Evolutionary conservation across 2,113 vertebrate species (phyloP).

Genomic region (Odocoileus hemionus): DNA sequence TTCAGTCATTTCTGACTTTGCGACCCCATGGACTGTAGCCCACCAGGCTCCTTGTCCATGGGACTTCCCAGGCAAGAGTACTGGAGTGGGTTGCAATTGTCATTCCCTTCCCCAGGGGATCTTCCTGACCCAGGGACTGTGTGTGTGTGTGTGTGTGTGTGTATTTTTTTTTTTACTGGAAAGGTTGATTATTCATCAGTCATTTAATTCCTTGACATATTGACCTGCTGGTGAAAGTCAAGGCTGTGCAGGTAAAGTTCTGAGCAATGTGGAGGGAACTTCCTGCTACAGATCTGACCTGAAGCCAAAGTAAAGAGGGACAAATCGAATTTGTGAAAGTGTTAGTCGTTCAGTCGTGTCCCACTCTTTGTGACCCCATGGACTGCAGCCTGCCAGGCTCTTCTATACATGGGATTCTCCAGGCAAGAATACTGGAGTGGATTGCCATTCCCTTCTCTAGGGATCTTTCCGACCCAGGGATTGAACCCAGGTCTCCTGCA

Average conservation of each 20-base stretch:
- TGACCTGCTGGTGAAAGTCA: background rate
- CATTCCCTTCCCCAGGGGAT: background rate
- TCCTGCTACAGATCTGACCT: background rate
- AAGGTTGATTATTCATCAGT: background rate
- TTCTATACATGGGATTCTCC: background rate
- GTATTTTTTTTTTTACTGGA: background rate
- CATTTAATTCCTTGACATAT: background rate
- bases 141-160: too few species aligned
- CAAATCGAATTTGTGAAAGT: background rate
- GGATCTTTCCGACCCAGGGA: background rate
- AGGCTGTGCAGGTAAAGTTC: background rate
- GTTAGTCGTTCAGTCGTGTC: background rate
- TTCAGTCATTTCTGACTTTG: background rate
- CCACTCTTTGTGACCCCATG: background rate
- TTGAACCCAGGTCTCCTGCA: background rate
- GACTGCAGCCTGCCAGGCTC: background rate
- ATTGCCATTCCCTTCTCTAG: background rate
- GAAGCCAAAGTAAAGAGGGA: background rate
- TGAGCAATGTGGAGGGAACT: background rate
- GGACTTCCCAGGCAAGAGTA: background rate
- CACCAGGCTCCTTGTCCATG: background rate
- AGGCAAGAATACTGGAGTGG: background rate
- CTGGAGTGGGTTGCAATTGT: background rate
- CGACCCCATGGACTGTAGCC: background rate
- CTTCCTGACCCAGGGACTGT: background rate